Percentiles rank a stretch among this genome's conserved stretches.
Evolutionary conservation across 1,140 invertebrate genomes (phyloP).

Genomic region (Hycleus phaleratus): DNA sequence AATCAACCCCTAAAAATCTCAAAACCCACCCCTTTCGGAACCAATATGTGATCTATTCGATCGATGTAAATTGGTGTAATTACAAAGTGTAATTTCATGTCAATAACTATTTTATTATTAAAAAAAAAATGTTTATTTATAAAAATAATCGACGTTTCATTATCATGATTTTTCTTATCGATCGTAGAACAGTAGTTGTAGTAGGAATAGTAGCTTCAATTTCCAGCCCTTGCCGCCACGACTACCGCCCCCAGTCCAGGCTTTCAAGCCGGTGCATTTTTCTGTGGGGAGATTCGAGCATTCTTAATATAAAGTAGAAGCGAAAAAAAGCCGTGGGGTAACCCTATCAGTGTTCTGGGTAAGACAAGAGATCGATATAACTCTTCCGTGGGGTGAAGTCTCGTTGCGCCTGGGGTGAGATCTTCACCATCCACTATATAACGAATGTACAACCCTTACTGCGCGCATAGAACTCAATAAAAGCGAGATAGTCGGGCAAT

Average conservation of each 20-base stretch:
- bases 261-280: neutral
- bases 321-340: slow-evolving; percentile 34
- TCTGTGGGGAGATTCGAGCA: slow-evolving; percentile 9
- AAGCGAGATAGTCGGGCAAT: no score
- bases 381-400: slow-evolving; percentile 41
- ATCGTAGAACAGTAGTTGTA: no score
- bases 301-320: slow-evolving; percentile 17
- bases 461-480: no score
- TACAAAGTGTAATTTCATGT: slow-evolving; percentile 34
- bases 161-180: neutral
- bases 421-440: slow-evolving; percentile 9
- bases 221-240: neutral
- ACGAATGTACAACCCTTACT: neutral
- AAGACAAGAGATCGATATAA: slow-evolving; percentile 43
- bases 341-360: slow-evolving; percentile 39
- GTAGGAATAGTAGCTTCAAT: no score
- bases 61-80: slow-evolving; percentile 34
- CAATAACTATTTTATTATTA: slow-evolving; percentile 41
- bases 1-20: neutral
- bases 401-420: slow-evolving; percentile 32
- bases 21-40: slow-evolving; percentile 16
- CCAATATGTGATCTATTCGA: slow-evolving; percentile 27
- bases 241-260: neutral
- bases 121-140: slow-evolving; percentile 34
- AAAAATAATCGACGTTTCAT: slow-evolving; percentile 27